Conservation (phyloP, 2,797 vertebrate species). For the Microtus agrestis region DNA sequence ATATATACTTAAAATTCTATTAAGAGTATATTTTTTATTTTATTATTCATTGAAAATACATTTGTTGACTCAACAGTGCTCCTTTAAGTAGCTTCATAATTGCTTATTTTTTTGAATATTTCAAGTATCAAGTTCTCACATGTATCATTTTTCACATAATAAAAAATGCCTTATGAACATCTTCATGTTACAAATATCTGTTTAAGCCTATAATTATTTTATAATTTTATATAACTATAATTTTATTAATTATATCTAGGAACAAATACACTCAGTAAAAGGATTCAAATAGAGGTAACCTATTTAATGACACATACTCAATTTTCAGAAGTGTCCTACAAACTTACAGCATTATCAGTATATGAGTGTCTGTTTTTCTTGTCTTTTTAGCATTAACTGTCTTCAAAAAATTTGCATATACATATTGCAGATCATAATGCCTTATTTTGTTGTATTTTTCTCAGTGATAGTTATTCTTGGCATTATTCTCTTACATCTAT, state of each 20-base stretch:
- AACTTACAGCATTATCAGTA: neutral
- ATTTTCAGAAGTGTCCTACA: neutral
- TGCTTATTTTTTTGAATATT: conserved; percentile 16
- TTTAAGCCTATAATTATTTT: conserved; percentile 16
- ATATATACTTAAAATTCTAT: neutral
- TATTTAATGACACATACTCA: conserved; percentile 18
- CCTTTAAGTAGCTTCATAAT: neutral
- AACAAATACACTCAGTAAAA: neutral
- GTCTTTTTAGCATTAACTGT: neutral
- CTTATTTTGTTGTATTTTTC: neutral
- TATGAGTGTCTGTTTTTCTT: neutral
- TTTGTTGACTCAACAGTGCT: neutral
- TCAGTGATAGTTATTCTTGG: neutral
- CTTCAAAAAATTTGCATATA: conserved; percentile 11
- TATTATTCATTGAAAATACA: neutral
- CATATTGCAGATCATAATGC: neutral
- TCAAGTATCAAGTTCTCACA: neutral
- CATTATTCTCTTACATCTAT: neutral
- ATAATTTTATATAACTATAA: neutral
- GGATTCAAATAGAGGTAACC: neutral
- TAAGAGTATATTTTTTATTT: neutral
- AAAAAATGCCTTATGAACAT: neutral
- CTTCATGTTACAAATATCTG: neutral
- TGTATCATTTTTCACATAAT: neutral
- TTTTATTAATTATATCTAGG: neutral